These are phyloP conservation scores for Copidosoma floridanum DNA, from an alignment of 1,140 invertebrate species.

Conservation along the genomic window DNA sequence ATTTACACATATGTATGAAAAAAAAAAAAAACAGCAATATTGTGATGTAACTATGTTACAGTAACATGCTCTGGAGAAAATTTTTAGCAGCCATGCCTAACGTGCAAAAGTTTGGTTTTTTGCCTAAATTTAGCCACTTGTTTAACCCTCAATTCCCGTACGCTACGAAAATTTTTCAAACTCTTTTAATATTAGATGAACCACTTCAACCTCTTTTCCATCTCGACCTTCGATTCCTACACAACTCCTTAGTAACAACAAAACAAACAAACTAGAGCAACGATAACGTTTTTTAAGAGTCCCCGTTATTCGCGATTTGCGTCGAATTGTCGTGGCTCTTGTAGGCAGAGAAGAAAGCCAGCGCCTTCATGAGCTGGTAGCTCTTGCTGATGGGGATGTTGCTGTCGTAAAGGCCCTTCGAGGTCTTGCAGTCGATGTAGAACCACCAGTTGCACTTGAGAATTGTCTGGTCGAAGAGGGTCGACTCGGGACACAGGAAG, in stretches of 20 bases:
- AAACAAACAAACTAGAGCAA: background rate
- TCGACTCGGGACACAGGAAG: conserved; percentile 84
- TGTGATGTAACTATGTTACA: no score
- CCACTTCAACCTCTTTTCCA: background rate
- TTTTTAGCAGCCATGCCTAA: no score
- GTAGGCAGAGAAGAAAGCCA: conserved; percentile 82
- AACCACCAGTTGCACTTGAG: conserved; percentile 92
- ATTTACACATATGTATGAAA: no score
- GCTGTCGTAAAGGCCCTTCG: conserved; percentile 76
- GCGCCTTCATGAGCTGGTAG: conserved; percentile 85
- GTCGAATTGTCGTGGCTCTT: conserved; percentile 61
- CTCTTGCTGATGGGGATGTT: conserved; percentile 88
- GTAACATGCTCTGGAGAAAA: no score
- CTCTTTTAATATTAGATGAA: background rate
- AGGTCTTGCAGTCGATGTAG: conserved; percentile 83
- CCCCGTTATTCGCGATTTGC: conserved; percentile 18
- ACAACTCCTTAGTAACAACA: background rate
- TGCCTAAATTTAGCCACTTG: background rate
- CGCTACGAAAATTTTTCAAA: background rate
- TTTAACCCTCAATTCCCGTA: background rate
- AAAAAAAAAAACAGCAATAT: no score
- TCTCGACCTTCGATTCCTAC: background rate
- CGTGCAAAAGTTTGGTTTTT: no score
- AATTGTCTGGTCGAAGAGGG: conserved; percentile 84
- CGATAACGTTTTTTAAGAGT: conserved; percentile 16